Evolutionary conservation across 92 coral and sea anemone genomes (phyloP).

Genomic region (Porites divaricata): DNA sequence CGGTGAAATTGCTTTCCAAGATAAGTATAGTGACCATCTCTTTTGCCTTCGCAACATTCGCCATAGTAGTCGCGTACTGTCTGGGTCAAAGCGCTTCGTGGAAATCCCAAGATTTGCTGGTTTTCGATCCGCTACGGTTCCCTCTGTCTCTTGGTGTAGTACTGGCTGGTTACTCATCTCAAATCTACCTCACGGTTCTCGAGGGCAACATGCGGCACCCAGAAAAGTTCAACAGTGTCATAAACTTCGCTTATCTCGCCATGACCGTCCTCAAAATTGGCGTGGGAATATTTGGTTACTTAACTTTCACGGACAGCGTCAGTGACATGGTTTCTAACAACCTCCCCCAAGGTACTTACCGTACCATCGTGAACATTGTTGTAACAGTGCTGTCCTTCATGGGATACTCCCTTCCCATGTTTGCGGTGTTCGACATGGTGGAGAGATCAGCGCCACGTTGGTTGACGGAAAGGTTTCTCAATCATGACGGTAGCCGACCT

Average conservation of each 20-base stretch:
- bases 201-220: conserved; percentile 77
- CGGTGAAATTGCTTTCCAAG: conserved; percentile 67
- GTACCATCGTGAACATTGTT: conserved; percentile 56
- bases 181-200: conserved; percentile 70
- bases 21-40: conserved; percentile 72
- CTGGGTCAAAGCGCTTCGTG: conserved; percentile 54
- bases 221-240: conserved; percentile 66
- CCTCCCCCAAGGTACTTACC: conserved; percentile 56
- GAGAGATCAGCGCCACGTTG: conserved; percentile 67
- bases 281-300: conserved; percentile 66
- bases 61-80: conserved; percentile 63
- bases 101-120: conserved; percentile 64
- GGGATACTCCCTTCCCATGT: conserved; percentile 82
- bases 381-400: conserved; percentile 66
- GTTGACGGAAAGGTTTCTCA: conserved; percentile 55
- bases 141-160: conserved; percentile 71
- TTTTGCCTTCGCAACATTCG: conserved; percentile 65
- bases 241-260: conserved; percentile 59
- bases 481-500: conserved; percentile 55
- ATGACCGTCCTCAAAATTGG: conserved; percentile 75
- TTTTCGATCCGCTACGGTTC: conserved; percentile 65
- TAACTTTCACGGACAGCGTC: conserved; percentile 66
- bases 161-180: conserved; percentile 75
- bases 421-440: conserved; percentile 74
- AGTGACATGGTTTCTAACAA: conserved; percentile 71